These are phyloP conservation scores for Mantis religiosa DNA, from an alignment of 2,888 invertebrate species.

Conservation along the genomic window DNA sequence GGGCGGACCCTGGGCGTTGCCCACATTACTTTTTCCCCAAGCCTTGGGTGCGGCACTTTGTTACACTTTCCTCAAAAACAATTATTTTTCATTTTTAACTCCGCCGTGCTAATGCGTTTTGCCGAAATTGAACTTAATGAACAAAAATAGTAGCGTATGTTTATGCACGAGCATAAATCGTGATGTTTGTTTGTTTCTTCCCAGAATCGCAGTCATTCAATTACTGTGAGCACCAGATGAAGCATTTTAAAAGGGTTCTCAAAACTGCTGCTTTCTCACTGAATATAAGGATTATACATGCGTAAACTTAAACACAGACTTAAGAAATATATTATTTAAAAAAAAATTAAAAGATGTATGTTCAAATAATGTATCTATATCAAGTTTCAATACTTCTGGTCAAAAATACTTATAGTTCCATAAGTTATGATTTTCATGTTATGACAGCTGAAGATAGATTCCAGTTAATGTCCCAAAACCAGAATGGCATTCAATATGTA, in stretches of 20 bases:
- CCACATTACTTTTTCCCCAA: slow-evolving; percentile 8
- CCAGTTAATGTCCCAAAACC: too few relatives aligned
- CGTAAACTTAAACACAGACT: too few relatives aligned
- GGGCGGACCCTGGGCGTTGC: slow-evolving; percentile 14
- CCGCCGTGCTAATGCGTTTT: not conserved
- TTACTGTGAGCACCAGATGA: not conserved
- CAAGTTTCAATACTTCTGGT: too few relatives aligned
- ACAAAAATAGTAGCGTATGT: not conserved
- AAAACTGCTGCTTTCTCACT: too few relatives aligned
- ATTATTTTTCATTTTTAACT: slow-evolving; percentile 2
- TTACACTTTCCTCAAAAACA: not conserved
- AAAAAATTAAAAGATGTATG: too few relatives aligned
- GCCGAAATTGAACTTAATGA: not conserved
- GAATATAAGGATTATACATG: too few relatives aligned
- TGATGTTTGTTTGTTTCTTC: not conserved
- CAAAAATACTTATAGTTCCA: too few relatives aligned
- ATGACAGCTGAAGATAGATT: too few relatives aligned
- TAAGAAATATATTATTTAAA: too few relatives aligned
- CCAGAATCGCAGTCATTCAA: not conserved
- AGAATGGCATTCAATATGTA: too few relatives aligned
- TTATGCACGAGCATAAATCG: not conserved
- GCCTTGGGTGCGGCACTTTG: slow-evolving; percentile 3
- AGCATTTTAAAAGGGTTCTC: not conserved
- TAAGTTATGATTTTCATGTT: too few relatives aligned
- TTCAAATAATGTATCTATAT: too few relatives aligned